Evolutionary conservation across 2,113 vertebrate genomes (phyloP), one percentile per base, ranked within the genome.

Genomic region (Anoplopoma fimbria): DNA sequence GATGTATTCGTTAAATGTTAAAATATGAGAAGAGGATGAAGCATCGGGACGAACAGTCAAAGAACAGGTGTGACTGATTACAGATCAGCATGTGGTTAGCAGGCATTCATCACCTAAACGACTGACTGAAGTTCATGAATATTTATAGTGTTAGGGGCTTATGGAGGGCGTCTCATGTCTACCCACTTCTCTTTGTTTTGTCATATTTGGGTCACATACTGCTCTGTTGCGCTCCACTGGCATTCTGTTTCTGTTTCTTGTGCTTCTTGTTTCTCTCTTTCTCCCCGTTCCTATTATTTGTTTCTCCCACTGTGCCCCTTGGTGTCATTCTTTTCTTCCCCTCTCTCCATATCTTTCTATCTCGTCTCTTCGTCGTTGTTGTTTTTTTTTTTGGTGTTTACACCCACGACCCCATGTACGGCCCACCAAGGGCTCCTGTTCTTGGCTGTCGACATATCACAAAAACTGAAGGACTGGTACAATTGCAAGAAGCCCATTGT

Each of bases 121-220:
- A 78, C 51, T 77, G 83, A 72, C 75, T 79, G 29, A 23, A 51
- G 36, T 60, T 87, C 36, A 71, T 86, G 72, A 78, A 87, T 89
- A 75, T 84, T 87, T 79, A 85, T 4, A 60, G 31, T 64, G 62
- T 57, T 34, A 81, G 38, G 49, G 36, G 40, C 70, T 34, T n/a
- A 36, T 31, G 76, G 72, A 82, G 65, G 76, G 42, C 21, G 0
- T 70, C 55, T 82, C 74, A 67, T 75, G 65, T 79, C 61, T 61
- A n/a, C 61, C 7, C 78, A 62, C 84, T 81, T 77, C 75, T 62
- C 75, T 78, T 40, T n/a, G 23, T 55, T 77, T 77, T 91, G 91
- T 88, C 84, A 86, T 83, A 92, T 90, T 86, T 88, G 77, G 90
- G 87, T 90, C 90, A 92, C 81, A 77, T 79, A 60, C 75, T 84